Evolutionary conservation across 2,797 vertebrate species (phyloP), one percentile per base, ranked within the genome.

Genomic region (Betta splendens): DNA sequence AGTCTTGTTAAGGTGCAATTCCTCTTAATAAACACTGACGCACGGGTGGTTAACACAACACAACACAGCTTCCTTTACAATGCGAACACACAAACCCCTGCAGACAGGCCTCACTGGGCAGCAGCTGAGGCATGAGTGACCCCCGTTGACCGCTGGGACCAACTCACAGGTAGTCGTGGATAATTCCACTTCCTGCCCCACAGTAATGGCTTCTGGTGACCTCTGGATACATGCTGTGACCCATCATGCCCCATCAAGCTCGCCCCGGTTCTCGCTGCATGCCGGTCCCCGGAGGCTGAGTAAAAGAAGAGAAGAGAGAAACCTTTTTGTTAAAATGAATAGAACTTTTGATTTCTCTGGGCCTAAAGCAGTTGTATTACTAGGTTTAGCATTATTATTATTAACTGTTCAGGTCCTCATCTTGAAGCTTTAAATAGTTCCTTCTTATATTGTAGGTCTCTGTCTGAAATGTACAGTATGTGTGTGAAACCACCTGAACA

Each of bases 161-260:
- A 69, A 75, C 61, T 64, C 72, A 80, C 74, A 86, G 82, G 87
- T 87, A 83, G 70, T 58, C 29, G 58, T 63, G 69, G 69, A 67
- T 72, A 80, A 84, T 85, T 85, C 70, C 77, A 75, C 85, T 89
- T 88, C 85, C 85, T 84, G 71, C 60, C 46, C 32, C 28, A n/a
- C 16, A 10, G 62, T 84, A 76, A 82, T 70, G 58, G 62, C 69
- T 80, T 63, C 71, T 62, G 61, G 62, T 74, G 82, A 81, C 75
- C 71, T 64, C 64, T 58, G 79, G 50, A 40, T 64, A 36, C 59
- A 42, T 5, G 44, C 33, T 9, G 48, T 5, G 22, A 65, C 75
- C 75, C 59, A 57, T 68, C 66, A 62, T 28, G 67, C 58, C 43
- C 65, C 75, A 70, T 69, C 70, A 65, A 68, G 58, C 70, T 68